phyloP scores from a whole-genome alignment of 2,888 invertebrate species.

The Subacronicta megacephala region DNA sequence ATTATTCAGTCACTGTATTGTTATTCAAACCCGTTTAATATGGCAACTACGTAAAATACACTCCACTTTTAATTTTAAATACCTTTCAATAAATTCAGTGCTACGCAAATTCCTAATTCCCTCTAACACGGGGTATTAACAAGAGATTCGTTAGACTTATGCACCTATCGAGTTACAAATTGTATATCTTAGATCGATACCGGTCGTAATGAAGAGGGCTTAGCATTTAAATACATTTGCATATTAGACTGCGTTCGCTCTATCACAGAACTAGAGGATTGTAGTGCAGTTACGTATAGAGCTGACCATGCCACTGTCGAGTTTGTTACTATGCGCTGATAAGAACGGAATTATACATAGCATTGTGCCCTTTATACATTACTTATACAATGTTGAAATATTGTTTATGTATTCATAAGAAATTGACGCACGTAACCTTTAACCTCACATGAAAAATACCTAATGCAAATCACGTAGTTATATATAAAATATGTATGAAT shows the following conservation, averaged over 20 bases:
- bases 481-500: no score
- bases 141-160: constrained; percentile 81
- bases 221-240: constrained; percentile 90
- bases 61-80: background rate
- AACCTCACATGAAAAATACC: background rate
- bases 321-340: constrained; percentile 28
- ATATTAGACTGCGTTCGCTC: constrained; percentile 88
- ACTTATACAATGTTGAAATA: background rate
- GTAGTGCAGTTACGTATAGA: constrained; percentile 24
- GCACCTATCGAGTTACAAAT: constrained; percentile 88
- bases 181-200: constrained; percentile 89
- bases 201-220: constrained; percentile 88
- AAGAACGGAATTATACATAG: constrained; percentile 17
- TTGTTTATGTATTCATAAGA: background rate
- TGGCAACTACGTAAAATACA: no score
- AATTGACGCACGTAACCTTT: constrained; percentile 1
- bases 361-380: constrained; percentile 17
- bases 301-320: constrained; percentile 52
- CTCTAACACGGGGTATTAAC: constrained; percentile 64
- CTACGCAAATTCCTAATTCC: constrained; percentile 40
- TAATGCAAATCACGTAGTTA: constrained; percentile 1
- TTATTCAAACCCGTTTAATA: no score
- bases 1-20: no score
- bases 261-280: constrained; percentile 45
- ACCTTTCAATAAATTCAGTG: constrained; percentile 16